These are phyloP conservation scores for Villa cingulata DNA, from an alignment of 2,888 invertebrate genomes.

Conservation along the genomic window DNA sequence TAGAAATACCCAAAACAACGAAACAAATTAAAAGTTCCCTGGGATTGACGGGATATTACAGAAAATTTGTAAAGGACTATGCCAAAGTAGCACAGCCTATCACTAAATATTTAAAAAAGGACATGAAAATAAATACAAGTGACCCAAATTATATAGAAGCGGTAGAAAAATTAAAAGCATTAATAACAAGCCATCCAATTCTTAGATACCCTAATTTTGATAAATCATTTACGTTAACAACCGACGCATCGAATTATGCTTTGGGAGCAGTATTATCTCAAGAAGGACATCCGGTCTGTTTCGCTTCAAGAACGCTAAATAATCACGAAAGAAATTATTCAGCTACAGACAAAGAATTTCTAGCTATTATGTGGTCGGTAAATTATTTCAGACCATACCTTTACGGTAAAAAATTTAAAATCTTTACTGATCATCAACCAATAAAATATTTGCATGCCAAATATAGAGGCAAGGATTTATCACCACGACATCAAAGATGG, in stretches of 20 bases:
- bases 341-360: conserved; percentile 4
- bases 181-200: conserved; percentile 7
- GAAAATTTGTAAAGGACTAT: conserved; percentile 8
- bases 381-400: conserved; percentile 7
- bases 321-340: conserved; percentile 1
- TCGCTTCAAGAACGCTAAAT: conserved; percentile 3
- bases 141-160: conserved; percentile 15
- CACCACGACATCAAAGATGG: conserved; percentile 8
- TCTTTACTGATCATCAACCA: conserved; percentile 9
- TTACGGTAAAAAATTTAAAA: conserved; percentile 4
- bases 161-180: conserved; percentile 6
- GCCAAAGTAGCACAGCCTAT: conserved; percentile 5
- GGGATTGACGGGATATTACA: conserved; percentile 8
- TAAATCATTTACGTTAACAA: conserved; percentile 6
- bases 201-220: conserved; percentile 6
- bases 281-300: conserved; percentile 3
- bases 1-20: conserved; percentile 3
- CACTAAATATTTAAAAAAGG: conserved; percentile 3
- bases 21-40: conserved; percentile 9
- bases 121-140: conserved; percentile 5
- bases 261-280: conserved; percentile 7
- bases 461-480: conserved; percentile 7
- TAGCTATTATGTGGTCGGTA: conserved; percentile 4
- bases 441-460: conserved; percentile 7
- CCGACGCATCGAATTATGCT: conserved; percentile 5